These are phyloP conservation scores for Elegia similella DNA, from an alignment of 2,888 invertebrate genomes.

Conservation along the genomic window DNA sequence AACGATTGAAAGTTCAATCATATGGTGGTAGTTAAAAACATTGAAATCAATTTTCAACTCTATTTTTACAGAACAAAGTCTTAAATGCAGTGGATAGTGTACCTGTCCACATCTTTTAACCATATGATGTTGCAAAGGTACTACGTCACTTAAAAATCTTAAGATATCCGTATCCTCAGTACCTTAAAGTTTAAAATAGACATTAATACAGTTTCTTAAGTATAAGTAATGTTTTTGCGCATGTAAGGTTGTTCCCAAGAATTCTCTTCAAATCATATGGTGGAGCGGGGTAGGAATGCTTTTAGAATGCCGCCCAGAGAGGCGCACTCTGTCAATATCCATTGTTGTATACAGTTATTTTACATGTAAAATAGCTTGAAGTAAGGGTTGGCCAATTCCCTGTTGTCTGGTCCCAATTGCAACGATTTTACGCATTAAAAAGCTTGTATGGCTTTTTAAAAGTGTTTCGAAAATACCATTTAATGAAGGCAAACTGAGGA, in stretches of 20 bases:
- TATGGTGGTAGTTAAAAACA: slow-evolving; percentile 43
- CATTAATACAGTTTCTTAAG: background rate
- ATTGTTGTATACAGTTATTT: slow-evolving; percentile 15
- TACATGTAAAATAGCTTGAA: slow-evolving; percentile 16
- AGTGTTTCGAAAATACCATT: background rate
- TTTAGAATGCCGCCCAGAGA: slow-evolving; percentile 15
- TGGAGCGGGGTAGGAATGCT: slow-evolving; percentile 12
- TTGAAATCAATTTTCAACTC: background rate
- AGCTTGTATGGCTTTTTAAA: background rate
- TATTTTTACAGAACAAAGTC: background rate
- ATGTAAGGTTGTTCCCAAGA: slow-evolving; percentile 17
- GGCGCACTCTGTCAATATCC: slow-evolving; percentile 6
- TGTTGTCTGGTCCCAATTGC: slow-evolving; percentile 6
- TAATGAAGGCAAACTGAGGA: background rate
- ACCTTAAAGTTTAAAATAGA: slow-evolving; percentile 17
- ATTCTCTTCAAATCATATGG: slow-evolving; percentile 20
- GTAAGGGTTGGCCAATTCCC: slow-evolving; percentile 12
- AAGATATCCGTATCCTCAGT: background rate
- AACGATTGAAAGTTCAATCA: slow-evolving; percentile 63
- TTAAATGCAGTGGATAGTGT: background rate
- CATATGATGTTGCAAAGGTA: slow-evolving; percentile 13
- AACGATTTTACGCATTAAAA: background rate
- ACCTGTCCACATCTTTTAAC: slow-evolving; percentile 12
- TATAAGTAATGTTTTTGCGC: background rate
- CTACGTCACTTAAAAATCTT: background rate